Percentiles rank a stretch among this genome's conserved stretches.
Conservation (phyloP, 2,797 vertebrate genomes). For the Telmatherina bonti region DNA sequence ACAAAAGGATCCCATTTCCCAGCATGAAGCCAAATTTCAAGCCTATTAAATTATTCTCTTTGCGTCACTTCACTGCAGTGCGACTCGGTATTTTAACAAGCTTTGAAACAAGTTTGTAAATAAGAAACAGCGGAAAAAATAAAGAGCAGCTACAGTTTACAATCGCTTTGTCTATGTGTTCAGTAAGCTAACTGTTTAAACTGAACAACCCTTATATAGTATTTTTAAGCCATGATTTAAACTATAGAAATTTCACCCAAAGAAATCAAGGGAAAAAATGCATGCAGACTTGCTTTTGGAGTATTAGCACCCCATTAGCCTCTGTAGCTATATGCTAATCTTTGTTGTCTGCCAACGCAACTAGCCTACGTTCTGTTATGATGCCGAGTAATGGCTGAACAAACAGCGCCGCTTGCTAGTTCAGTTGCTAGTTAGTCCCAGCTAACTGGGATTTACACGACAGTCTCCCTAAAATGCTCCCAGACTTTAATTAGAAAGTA, state of each 20-base stretch:
- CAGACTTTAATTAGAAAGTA: background rate
- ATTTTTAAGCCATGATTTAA: background rate
- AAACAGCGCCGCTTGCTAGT: conserved; percentile 38
- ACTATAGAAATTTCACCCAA: too few species aligned
- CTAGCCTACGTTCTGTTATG: conserved; percentile 80
- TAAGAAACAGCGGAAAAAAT: background rate
- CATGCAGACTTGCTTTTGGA: background rate
- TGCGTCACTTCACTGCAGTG: background rate
- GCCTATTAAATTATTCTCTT: background rate
- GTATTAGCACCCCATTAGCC: conserved; percentile 4
- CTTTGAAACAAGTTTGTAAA: conserved; percentile 35
- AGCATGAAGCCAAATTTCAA: background rate
- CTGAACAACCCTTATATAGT: background rate
- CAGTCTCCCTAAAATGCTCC: background rate
- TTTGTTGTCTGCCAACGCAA: conserved; percentile 73
- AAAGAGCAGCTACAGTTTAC: background rate
- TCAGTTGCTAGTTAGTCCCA: conserved; percentile 25
- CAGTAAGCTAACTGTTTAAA: conserved; percentile 1
- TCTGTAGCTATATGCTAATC: conserved; percentile 44
- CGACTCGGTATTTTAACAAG: conserved; percentile 49
- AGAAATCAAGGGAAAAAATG: background rate
- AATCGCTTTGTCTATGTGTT: conserved; percentile 34
- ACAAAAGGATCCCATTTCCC: conserved; percentile 69
- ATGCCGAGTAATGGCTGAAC: conserved; percentile 76
- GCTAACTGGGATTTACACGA: conserved; percentile 3